Evolutionary conservation across 2,797 vertebrate genomes (phyloP).

Genomic region (Sebastolobus alascanus): DNA sequence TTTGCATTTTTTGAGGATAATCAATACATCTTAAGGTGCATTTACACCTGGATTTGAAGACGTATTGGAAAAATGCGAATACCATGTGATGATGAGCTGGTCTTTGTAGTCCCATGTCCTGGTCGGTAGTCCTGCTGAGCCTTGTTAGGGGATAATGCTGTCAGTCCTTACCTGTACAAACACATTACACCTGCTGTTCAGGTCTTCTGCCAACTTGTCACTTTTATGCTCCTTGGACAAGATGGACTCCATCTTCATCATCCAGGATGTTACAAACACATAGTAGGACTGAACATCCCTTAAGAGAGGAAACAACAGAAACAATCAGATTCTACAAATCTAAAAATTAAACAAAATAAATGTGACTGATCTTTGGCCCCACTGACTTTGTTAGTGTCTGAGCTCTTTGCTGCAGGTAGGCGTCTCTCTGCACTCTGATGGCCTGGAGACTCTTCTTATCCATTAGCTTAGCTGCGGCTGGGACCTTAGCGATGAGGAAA

Average conservation of each 20-base stretch:
- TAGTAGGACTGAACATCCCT: slow-evolving; percentile 99
- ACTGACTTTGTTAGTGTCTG: slow-evolving; percentile 92
- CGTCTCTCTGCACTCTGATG: slow-evolving; percentile 90
- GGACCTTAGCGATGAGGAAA: slow-evolving; percentile 92
- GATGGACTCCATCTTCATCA: slow-evolving; percentile 99
- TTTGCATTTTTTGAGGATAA: background rate
- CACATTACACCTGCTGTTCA: slow-evolving; percentile 94
- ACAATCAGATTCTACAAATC: background rate
- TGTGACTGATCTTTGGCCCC: background rate
- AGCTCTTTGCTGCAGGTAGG: slow-evolving; percentile 93
- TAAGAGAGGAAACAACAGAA: slow-evolving; percentile 18
- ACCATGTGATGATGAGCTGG: background rate
- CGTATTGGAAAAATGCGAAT: background rate
- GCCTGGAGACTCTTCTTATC: slow-evolving; percentile 94
- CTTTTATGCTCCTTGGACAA: slow-evolving; percentile 92
- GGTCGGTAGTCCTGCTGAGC: background rate
- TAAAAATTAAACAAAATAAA: background rate
- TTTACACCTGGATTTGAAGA: background rate
- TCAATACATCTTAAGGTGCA: background rate
- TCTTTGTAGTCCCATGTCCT: background rate
- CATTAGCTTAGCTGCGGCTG: slow-evolving; percentile 93
- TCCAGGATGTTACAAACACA: slow-evolving; percentile 98
- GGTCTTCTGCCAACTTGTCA: slow-evolving; percentile 93
- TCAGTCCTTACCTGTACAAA: slow-evolving; percentile 93
- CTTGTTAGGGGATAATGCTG: no score